Evolutionary conservation across 1,140 invertebrate genomes (phyloP).

Genomic region (Pogonomyrmex barbatus): DNA sequence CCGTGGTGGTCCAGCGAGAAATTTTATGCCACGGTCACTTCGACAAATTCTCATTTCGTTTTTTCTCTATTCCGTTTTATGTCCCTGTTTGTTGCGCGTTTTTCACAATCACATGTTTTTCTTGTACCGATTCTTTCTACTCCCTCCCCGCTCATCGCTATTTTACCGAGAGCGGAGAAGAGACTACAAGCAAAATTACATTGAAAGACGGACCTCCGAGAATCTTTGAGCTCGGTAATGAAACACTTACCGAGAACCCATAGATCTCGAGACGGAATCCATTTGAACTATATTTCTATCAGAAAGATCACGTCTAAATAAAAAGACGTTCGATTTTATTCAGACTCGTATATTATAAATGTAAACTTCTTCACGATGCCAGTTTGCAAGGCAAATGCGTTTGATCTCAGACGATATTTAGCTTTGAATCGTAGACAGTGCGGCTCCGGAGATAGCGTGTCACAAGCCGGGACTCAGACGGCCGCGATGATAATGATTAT

Average conservation of each 20-base stretch:
- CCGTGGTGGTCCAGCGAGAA: conserved; percentile 78
- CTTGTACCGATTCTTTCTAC: conserved; percentile 44
- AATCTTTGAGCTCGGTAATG: conserved; percentile 83
- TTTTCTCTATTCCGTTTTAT: conserved; percentile 11
- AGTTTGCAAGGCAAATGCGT: neutral
- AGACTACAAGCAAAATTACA: conserved; percentile 46
- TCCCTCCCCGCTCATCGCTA: conserved; percentile 48
- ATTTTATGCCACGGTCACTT: conserved; percentile 83
- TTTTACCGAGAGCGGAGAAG: conserved; percentile 62
- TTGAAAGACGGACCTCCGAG: conserved; percentile 72
- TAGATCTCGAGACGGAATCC: conserved; percentile 78
- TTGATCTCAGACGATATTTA: conserved; percentile 25
- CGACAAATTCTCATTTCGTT: neutral
- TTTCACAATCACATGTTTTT: conserved; percentile 36
- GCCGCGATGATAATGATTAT: conserved; percentile 49
- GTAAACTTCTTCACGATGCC: neutral
- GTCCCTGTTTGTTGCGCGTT: conserved; percentile 10
- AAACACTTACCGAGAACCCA: conserved; percentile 80
- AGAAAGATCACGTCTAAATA: conserved; percentile 6
- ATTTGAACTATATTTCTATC: conserved; percentile 13
- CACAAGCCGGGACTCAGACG: conserved; percentile 31
- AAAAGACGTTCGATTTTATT: neutral
- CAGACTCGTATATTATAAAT: neutral
- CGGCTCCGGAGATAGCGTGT: conserved; percentile 26
- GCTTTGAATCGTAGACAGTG: conserved; percentile 7